Evolutionary conservation across 1,140 invertebrate genomes (phyloP).

Genomic region (Cepaea nemoralis): DNA sequence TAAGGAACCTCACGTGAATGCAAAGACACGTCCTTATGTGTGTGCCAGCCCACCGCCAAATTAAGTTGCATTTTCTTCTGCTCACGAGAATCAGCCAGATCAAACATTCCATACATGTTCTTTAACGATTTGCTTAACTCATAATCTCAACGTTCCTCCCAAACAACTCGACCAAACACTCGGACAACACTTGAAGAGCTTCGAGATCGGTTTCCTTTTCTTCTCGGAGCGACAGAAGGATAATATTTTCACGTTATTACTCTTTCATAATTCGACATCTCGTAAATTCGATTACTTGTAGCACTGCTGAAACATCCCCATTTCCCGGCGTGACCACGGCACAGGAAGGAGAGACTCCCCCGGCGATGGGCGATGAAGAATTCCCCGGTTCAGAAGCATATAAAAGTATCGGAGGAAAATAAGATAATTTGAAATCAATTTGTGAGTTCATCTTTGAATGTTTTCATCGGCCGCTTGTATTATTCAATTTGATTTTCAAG

Average conservation of each 20-base stretch:
- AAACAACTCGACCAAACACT: conserved; percentile 12
- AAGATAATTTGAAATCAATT: neutral
- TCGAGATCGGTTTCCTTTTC: conserved; percentile 4
- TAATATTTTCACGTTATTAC: conserved; percentile 14
- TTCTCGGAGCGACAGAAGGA: neutral
- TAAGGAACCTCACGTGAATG: conserved; percentile 17
- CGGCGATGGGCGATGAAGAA: neutral
- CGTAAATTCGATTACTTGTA: conserved; percentile 8
- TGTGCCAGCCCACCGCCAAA: neutral
- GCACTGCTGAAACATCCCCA: conserved; percentile 3
- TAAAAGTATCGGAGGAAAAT: conserved; percentile 4
- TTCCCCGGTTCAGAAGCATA: neutral
- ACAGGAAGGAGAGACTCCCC: neutral
- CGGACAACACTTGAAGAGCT: neutral
- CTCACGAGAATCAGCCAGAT: neutral
- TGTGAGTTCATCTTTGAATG: conserved; percentile 2
- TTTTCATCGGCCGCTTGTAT: neutral
- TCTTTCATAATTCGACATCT: conserved; percentile 4
- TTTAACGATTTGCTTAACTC: conserved; percentile 18
- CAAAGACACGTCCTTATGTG: conserved; percentile 6
- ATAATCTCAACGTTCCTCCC: conserved; percentile 4
- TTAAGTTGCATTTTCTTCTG: conserved; percentile 20
- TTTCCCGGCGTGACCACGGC: neutral
- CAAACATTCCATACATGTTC: conserved; percentile 8
- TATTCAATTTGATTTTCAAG: conserved; percentile 1